phyloP scores from a whole-genome alignment of 2,797 vertebrate species.

The Esox lucius region DNA sequence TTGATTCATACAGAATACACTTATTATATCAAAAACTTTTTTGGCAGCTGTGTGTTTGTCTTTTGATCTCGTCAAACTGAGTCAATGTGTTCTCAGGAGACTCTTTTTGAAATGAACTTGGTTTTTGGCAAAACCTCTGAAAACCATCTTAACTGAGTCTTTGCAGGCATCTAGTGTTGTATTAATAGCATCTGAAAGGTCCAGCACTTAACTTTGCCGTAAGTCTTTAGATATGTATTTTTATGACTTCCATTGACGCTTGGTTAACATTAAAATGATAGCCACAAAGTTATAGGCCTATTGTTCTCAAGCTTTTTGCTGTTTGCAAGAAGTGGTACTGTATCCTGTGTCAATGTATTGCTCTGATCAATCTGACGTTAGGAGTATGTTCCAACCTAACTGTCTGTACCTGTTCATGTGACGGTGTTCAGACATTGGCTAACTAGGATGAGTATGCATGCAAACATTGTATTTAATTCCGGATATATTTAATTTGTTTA shows the following conservation, averaged over 20 bases:
- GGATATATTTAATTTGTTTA: too few relatives aligned
- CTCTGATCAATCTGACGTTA: background rate
- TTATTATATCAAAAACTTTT: background rate
- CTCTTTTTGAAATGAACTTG: slow-evolving; percentile 20
- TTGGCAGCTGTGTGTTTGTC: background rate
- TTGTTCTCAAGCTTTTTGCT: background rate
- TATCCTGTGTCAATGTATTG: background rate
- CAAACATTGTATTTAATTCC: background rate
- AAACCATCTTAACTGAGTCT: slow-evolving; percentile 21
- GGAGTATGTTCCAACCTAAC: background rate
- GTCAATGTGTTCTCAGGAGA: slow-evolving; percentile 30
- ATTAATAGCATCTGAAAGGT: slow-evolving; percentile 27
- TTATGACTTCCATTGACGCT: slow-evolving; percentile 6
- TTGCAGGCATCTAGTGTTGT: slow-evolving; percentile 19
- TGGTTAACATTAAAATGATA: background rate
- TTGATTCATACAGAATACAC: too few relatives aligned
- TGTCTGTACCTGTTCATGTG: background rate
- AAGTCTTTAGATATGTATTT: slow-evolving; percentile 4
- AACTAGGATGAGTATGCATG: background rate
- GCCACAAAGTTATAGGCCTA: background rate
- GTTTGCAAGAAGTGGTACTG: background rate
- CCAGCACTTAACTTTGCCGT: slow-evolving; percentile 26
- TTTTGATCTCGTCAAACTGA: slow-evolving; percentile 26
- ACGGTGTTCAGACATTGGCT: background rate
- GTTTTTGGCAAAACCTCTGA: slow-evolving; percentile 25